Evolutionary conservation across 2,888 invertebrate species (phyloP), one percentile per base, ranked within the genome.

Genomic region (Eupithecia inturbata): DNA sequence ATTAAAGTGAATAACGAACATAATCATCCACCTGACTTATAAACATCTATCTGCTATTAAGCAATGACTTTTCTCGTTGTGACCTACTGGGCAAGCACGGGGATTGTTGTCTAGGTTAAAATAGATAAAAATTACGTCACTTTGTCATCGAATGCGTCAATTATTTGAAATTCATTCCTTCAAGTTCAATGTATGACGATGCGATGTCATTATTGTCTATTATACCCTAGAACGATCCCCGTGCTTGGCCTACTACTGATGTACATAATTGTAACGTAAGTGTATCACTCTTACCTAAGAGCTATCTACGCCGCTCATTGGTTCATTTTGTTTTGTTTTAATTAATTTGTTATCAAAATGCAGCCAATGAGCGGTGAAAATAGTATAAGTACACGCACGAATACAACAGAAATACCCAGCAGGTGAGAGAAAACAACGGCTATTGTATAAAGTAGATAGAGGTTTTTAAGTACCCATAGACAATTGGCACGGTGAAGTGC

Each of bases 1-100:
- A 22, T 71, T 1, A 68, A 71, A 74, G 28, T 71, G 19, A 68
- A 68, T 64, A 68, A 68, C 12, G 45, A 66, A 33, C 74, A 74
- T 16, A 74, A 74, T 33, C 74, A 74, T 41, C 33, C n/a, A 5
- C 63, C 63, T 1, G 26, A 57, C 26, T 57, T 57, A 26, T 57
- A 57, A 57, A 45, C 16, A 45, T n/a, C 22, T 53, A 53, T 22
- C 22, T 3, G 22, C 22, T 10, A 3, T n/a, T 22, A 53, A 22
- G 9, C 53, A 53, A 22, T n/a, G 22, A 10, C n/a, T 22, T 22
- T 2, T 49, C 3, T 49, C 3, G 49, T 49, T 22, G n/a, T n/a
- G 22, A n/a, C 10, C 22, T 22, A 9, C 22, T 49, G 0, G 14
- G 12, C 45, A 1, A 45, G 0, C 19, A n/a, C n/a, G n/a, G n/a